phyloP scores from a whole-genome alignment of 2,888 invertebrate species.

The Cyaniris semiargus region DNA sequence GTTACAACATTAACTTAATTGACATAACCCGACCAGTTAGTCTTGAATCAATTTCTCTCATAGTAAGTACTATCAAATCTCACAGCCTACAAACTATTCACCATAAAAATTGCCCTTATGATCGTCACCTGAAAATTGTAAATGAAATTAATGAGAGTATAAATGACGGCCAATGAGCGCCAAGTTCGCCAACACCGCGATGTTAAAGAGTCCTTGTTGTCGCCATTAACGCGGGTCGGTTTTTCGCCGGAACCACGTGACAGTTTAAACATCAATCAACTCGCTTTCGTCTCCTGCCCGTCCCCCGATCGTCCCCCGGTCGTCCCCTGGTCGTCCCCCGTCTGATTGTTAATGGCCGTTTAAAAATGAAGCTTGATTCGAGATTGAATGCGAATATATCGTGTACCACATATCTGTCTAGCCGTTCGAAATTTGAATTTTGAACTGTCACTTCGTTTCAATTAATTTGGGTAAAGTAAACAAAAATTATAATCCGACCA shows the following conservation, averaged over 20 bases:
- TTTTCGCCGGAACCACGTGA: constrained; percentile 53
- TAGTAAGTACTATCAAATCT: no score
- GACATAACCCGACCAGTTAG: no score
- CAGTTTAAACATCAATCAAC: constrained; percentile 66
- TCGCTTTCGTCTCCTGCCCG: constrained; percentile 32
- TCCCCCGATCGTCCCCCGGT: neutral
- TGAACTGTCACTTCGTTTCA: neutral
- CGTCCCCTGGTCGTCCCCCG: neutral
- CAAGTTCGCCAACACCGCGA: neutral
- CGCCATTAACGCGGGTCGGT: constrained; percentile 63
- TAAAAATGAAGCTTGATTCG: constrained; percentile 24
- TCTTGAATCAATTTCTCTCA: no score
- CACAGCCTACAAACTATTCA: no score
- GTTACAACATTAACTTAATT: no score
- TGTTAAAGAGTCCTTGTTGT: constrained; percentile 50
- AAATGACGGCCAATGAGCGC: neutral
- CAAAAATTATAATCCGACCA: no score
- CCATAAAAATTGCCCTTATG: neutral
- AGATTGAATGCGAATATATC: neutral
- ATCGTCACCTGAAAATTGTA: constrained; percentile 47
- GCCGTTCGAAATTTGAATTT: neutral
- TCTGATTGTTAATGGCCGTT: constrained; percentile 25
- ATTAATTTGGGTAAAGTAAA: neutral
- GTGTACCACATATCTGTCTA: neutral
- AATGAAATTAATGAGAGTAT: constrained; percentile 55